Evolutionary conservation across 2,797 vertebrate species (phyloP).

Genomic region (Leuciscus waleckii): DNA sequence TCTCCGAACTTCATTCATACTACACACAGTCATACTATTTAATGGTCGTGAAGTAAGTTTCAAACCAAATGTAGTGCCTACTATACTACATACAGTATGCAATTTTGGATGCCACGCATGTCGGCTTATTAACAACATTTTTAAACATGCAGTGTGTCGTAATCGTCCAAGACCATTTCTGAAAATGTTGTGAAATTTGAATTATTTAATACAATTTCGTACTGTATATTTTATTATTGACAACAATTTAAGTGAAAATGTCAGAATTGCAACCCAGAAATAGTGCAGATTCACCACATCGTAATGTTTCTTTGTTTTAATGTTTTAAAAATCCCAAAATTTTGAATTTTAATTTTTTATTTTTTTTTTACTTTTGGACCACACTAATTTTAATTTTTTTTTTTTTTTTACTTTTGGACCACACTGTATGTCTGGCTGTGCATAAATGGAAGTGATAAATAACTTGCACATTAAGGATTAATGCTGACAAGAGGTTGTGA

Average conservation of each 20-base stretch:
- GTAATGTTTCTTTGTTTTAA: neutral
- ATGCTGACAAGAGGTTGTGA: neutral
- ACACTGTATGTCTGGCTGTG: neutral
- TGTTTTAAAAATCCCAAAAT: neutral
- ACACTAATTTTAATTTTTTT: no score
- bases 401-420: neutral
- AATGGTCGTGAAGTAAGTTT: neutral
- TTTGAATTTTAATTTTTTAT: no score
- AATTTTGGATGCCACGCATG: neutral
- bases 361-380: neutral
- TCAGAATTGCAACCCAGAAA: neutral
- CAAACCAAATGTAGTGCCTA: neutral
- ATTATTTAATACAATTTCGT: neutral
- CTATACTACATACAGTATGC: neutral
- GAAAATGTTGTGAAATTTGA: neutral
- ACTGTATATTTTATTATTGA: neutral
- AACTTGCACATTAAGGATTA: neutral
- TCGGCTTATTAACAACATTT: neutral
- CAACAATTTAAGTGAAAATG: neutral
- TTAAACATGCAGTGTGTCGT: neutral
- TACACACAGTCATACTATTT: neutral
- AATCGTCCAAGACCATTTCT: neutral
- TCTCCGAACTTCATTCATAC: no score
- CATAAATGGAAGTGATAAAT: constrained; percentile 12
- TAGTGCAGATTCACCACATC: neutral